Evolutionary conservation across 2,888 invertebrate species (phyloP).

Genomic region (Microdon myrmicae): DNA sequence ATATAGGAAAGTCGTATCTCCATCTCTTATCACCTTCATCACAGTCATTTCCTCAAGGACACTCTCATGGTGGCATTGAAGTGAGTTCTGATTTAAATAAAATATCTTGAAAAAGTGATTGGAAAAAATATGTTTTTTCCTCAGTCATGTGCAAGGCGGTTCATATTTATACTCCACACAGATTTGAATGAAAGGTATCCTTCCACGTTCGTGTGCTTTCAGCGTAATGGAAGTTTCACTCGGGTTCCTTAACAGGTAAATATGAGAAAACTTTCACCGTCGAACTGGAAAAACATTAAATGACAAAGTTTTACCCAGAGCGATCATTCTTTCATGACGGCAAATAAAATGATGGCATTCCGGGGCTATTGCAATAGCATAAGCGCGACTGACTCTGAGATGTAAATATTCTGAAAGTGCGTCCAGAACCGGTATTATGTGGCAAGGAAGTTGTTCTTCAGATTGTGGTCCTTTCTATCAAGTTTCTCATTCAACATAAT

Average conservation of each 20-base stretch:
- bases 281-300: slow-evolving; percentile 52
- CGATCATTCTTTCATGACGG: slow-evolving; percentile 49
- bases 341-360: slow-evolving; percentile 47
- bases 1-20: not conserved
- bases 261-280: slow-evolving; percentile 49
- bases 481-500: slow-evolving; percentile 1
- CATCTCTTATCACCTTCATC: not conserved
- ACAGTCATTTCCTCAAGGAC: not conserved
- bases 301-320: slow-evolving; percentile 51
- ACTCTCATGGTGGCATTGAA: no score
- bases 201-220: not conserved
- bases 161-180: slow-evolving; percentile 13
- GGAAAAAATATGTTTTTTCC: slow-evolving; percentile 11
- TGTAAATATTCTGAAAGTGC: no score
- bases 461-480: slow-evolving; percentile 18
- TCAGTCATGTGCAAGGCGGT: slow-evolving; percentile 5
- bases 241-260: slow-evolving; percentile 39
- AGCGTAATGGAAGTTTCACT: slow-evolving; percentile 28
- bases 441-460: slow-evolving; percentile 20
- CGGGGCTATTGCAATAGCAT: slow-evolving; percentile 42
- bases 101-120: slow-evolving; percentile 39
- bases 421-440: slow-evolving; percentile 22
- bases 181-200: slow-evolving; percentile 4
- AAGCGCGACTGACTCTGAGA: no score
- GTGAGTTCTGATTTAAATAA: slow-evolving; percentile 37